phyloP scores from a whole-genome alignment of 2,113 vertebrate genomes.

The Nematolebias whitei region DNA sequence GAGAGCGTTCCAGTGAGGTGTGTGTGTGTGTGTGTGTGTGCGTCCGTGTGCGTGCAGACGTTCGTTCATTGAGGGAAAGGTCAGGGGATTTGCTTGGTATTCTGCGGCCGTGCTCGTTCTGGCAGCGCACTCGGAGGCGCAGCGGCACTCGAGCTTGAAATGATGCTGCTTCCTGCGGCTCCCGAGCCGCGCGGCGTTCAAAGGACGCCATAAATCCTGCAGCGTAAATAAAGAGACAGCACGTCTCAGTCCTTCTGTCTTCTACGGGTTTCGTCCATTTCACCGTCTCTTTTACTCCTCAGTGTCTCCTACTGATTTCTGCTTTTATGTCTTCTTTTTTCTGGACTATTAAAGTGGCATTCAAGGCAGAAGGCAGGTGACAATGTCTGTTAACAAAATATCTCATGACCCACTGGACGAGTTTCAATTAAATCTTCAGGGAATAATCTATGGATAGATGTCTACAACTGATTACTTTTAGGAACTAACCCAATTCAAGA shows the following conservation, averaged over 20 bases:
- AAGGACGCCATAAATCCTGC: slow-evolving; percentile 62
- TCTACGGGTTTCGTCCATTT: no score
- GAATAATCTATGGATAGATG: no score
- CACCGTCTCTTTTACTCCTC: slow-evolving; percentile 24
- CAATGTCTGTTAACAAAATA: no score
- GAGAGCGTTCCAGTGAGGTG: no score
- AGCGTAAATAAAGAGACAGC: slow-evolving; percentile 67
- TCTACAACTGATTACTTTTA: no score
- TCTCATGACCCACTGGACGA: no score
- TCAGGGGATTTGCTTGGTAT: slow-evolving; percentile 69
- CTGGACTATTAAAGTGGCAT: no score
- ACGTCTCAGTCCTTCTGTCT: slow-evolving; percentile 34
- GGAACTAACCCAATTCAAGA: no score
- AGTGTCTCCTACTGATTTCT: not conserved
- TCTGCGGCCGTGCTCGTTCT: slow-evolving; percentile 61
- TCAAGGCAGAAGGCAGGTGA: no score
- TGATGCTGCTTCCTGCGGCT: slow-evolving; percentile 67
- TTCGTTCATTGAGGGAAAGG: slow-evolving; percentile 59
- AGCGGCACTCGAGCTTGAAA: slow-evolving; percentile 74
- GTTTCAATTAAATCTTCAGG: no score
- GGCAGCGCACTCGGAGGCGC: slow-evolving; percentile 54
- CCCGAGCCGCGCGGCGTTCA: slow-evolving; percentile 60
- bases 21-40: slow-evolving; percentile 14
- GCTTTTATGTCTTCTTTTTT: not conserved
- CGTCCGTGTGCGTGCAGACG: slow-evolving; percentile 17